Evolutionary conservation across 2,888 invertebrate genomes (phyloP).

Genomic region (Eueremaeus valkanovi): DNA sequence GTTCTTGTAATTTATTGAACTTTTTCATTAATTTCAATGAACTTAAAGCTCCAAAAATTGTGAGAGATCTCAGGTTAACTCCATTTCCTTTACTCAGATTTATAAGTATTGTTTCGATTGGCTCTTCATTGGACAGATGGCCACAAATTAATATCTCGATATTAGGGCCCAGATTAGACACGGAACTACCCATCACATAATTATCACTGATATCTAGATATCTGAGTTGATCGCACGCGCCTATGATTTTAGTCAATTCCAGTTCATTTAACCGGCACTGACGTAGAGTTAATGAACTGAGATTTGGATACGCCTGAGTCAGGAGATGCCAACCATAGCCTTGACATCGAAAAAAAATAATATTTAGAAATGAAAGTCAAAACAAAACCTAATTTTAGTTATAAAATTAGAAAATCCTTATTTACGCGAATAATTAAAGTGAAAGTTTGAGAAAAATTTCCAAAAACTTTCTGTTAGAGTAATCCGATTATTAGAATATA

Average conservation of each 20-base stretch:
- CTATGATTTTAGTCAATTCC: slow-evolving; percentile 35
- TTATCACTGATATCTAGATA: slow-evolving; percentile 38
- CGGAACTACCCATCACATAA: background rate
- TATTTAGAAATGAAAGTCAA: background rate
- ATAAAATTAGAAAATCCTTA: too few species aligned
- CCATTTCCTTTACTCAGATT: slow-evolving; percentile 31
- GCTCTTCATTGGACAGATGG: slow-evolving; percentile 34
- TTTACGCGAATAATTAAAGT: background rate
- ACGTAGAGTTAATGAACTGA: slow-evolving; percentile 37
- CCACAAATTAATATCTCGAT: slow-evolving; percentile 37
- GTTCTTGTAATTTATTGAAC: background rate
- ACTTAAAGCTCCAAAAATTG: slow-evolving; percentile 32
- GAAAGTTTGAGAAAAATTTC: too few species aligned
- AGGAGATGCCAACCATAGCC: slow-evolving; percentile 40
- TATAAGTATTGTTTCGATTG: slow-evolving; percentile 26
- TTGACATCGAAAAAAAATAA: slow-evolving; percentile 1
- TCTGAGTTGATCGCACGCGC: background rate
- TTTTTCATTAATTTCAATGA: slow-evolving; percentile 5
- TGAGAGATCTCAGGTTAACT: background rate
- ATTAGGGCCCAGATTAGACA: background rate
- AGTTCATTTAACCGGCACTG: slow-evolving; percentile 22
- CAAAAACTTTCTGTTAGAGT: too few species aligned
- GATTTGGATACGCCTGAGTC: slow-evolving; percentile 28
- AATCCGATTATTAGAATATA: too few species aligned
- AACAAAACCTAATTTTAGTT: too few species aligned